phyloP scores from a whole-genome alignment of 1,140 invertebrate genomes.

The Chrysoperla carnea region DNA sequence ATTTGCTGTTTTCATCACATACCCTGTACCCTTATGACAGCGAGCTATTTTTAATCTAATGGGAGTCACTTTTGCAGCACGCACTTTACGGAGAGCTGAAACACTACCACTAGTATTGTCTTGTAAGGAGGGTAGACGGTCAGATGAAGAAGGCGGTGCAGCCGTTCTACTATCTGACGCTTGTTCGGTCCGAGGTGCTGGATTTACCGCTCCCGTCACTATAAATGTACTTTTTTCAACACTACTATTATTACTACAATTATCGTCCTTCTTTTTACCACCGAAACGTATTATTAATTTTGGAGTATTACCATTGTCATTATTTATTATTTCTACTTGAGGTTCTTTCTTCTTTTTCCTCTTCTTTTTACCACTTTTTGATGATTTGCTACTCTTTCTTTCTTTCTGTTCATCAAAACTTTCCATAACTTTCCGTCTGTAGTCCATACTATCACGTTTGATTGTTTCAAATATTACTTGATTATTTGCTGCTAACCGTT shows the following conservation, averaged over 20 bases:
- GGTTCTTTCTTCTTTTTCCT: slow-evolving; percentile 42
- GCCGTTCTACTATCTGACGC: slow-evolving; percentile 3
- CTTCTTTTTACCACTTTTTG: slow-evolving; percentile 42
- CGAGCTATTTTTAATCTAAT: slow-evolving; percentile 67
- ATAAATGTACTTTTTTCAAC: slow-evolving; percentile 9
- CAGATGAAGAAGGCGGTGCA: slow-evolving; percentile 15
- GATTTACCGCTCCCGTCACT: slow-evolving; percentile 7
- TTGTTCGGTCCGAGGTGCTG: slow-evolving; percentile 25
- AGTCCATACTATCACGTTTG: slow-evolving; percentile 73
- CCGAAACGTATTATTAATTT: slow-evolving; percentile 49
- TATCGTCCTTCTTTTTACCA: slow-evolving; percentile 10
- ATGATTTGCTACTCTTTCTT: slow-evolving; percentile 33
- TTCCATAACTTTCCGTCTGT: slow-evolving; percentile 68
- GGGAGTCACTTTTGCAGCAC: slow-evolving; percentile 49
- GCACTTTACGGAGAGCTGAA: slow-evolving; percentile 31
- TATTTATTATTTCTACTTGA: slow-evolving; percentile 37
- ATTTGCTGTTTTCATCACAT: slow-evolving; percentile 32
- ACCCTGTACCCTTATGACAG: slow-evolving; percentile 49
- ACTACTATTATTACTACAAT: slow-evolving; percentile 16
- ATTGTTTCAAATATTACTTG: slow-evolving; percentile 57
- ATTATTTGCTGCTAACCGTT: slow-evolving; percentile 38
- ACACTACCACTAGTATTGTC: slow-evolving; percentile 12
- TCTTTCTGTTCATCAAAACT: slow-evolving; percentile 43
- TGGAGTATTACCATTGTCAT: slow-evolving; percentile 34
- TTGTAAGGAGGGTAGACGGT: slow-evolving; percentile 15